These are phyloP conservation scores for Jaculus jaculus DNA, from an alignment of 2,113 vertebrate species.

Conservation along the genomic window DNA sequence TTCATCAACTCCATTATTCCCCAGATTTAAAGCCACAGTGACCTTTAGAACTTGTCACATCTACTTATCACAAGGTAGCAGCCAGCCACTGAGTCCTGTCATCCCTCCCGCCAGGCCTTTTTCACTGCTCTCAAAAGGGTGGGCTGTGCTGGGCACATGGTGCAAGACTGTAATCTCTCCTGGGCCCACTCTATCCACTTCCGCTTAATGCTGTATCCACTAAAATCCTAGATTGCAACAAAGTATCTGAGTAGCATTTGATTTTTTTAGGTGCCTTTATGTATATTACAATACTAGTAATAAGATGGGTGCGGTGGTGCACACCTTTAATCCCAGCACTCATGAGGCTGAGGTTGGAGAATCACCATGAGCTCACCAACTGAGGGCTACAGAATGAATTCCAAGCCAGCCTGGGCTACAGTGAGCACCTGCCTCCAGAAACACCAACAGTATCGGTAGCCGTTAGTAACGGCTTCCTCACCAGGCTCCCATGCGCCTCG, in stretches of 20 bases:
- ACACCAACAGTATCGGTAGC: not conserved
- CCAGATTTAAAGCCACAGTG: not conserved
- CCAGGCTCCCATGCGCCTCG: not conserved
- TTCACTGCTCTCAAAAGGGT: not conserved
- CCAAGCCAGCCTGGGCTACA: too few species aligned
- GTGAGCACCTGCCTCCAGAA: too few species aligned
- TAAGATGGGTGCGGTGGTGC: too few species aligned
- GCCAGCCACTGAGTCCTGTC: not conserved
- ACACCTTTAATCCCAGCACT: too few species aligned
- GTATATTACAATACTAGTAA: not conserved
- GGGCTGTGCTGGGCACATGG: too few species aligned
- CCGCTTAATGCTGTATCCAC: not conserved
- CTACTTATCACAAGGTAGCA: not conserved
- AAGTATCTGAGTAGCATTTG: not conserved
- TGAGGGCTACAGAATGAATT: too few species aligned
- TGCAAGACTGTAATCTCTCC: not conserved
- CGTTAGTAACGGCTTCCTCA: not conserved
- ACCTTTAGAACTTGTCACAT: not conserved
- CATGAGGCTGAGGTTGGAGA: too few species aligned
- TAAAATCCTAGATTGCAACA: not conserved
- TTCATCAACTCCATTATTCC: not conserved
- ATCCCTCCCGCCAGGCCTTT: not conserved
- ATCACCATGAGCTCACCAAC: too few species aligned
- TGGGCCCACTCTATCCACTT: not conserved
- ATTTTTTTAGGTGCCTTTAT: constrained; percentile 3